phyloP scores from a whole-genome alignment of 2,113 vertebrate genomes.

The Theristicus caerulescens region DNA sequence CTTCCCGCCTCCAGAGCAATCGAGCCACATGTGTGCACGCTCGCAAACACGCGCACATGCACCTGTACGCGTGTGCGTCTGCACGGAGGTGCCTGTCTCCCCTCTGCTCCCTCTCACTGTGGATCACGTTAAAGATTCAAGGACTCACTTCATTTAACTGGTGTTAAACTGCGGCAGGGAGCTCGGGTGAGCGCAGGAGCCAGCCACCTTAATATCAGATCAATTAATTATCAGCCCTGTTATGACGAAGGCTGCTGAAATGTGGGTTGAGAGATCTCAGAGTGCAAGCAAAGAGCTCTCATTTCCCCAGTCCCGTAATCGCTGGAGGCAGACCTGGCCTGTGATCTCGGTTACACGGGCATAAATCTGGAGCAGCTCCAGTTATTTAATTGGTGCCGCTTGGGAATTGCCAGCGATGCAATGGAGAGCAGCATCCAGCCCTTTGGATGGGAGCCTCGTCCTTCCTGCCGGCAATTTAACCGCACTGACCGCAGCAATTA shows the following conservation, averaged over 20 bases:
- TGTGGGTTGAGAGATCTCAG: slow-evolving; percentile 10
- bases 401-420: neutral
- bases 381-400: neutral
- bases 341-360: neutral
- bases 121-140: neutral
- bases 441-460: neutral
- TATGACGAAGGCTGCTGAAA: slow-evolving; percentile 19
- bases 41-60: rapidly evolving
- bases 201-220: neutral
- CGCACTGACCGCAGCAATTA: rapidly evolving
- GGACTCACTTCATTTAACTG: neutral
- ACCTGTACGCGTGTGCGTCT: rapidly evolving
- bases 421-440: neutral
- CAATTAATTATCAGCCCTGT: slow-evolving; percentile 49
- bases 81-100: rapidly evolving
- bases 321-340: neutral
- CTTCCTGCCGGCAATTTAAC: neutral
- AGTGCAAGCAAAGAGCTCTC: neutral
- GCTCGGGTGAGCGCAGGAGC: neutral
- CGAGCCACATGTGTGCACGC: rapidly evolving
- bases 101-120: neutral
- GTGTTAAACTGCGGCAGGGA: neutral
- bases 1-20: rapidly evolving
- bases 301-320: neutral
- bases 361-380: neutral